phyloP scores from a whole-genome alignment of 1,140 invertebrate genomes.

The Drosophila pandora region DNA sequence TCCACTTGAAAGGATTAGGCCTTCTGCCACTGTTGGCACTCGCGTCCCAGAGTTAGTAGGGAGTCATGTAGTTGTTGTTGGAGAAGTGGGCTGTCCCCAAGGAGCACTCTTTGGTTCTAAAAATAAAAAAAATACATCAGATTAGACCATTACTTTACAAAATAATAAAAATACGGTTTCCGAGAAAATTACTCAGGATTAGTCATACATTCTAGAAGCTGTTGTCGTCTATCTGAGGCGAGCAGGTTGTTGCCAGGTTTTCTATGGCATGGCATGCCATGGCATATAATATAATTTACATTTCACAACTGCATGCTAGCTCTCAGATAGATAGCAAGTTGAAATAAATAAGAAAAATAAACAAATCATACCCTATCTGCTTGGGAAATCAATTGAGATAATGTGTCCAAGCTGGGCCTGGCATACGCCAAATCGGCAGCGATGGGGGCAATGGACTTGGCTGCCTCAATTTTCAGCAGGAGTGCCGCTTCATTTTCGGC shows the following conservation, averaged over 20 bases:
- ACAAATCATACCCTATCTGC: neutral
- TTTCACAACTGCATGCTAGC: neutral
- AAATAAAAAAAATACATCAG: neutral
- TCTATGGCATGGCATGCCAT: too few relatives aligned
- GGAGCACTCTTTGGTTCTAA: neutral
- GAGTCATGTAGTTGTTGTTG: neutral
- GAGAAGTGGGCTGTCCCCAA: neutral
- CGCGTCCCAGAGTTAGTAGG: neutral
- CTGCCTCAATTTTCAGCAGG: neutral
- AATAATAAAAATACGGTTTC: neutral
- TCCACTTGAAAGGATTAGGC: neutral
- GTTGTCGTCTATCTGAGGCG: too few relatives aligned
- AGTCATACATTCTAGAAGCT: too few relatives aligned
- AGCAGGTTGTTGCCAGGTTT: too few relatives aligned
- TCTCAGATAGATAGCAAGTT: neutral
- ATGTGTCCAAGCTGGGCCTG: neutral
- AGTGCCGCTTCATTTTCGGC: neutral
- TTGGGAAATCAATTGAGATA: neutral
- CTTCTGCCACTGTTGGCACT: neutral
- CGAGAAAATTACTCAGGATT: too few relatives aligned
- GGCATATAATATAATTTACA: neutral
- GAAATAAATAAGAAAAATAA: too few relatives aligned
- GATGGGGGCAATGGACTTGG: neutral
- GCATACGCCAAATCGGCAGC: neutral
- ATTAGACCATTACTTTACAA: neutral